Percentiles rank a stretch among this genome's conserved stretches.
Evolutionary conservation across 92 coral and sea anemone species (phyloP).

Genomic region (Hydrozoanthus gracilis): DNA sequence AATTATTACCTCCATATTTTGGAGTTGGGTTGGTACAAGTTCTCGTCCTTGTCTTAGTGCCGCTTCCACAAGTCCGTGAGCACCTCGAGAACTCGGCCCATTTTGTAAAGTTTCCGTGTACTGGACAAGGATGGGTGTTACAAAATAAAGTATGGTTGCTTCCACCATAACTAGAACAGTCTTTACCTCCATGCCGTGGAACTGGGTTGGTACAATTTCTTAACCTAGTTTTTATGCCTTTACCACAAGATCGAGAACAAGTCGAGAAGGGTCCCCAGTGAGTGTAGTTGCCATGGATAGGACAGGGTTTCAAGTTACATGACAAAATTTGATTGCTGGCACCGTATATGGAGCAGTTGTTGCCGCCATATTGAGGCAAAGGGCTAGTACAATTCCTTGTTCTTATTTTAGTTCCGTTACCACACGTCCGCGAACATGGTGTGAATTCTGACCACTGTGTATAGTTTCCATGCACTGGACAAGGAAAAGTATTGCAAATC

Average conservation of each 20-base stretch:
- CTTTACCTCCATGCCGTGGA: slow-evolving; percentile 40
- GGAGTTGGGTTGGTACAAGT: slow-evolving; percentile 78
- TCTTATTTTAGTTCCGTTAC: slow-evolving; percentile 34
- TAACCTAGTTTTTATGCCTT: slow-evolving; percentile 34
- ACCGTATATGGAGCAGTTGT: slow-evolving; percentile 45
- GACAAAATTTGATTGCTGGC: slow-evolving; percentile 10
- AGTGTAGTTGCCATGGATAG: slow-evolving; percentile 51
- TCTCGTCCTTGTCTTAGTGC: slow-evolving; percentile 65
- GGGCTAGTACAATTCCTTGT: slow-evolving; percentile 53
- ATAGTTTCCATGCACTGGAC: slow-evolving; percentile 60
- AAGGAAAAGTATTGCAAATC: slow-evolving; percentile 22
- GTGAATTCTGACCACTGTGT: slow-evolving; percentile 55
- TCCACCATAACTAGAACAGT: slow-evolving; percentile 1
- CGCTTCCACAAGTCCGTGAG: slow-evolving; percentile 75
- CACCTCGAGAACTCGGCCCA: slow-evolving; percentile 79
- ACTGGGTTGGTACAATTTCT: slow-evolving; percentile 48
- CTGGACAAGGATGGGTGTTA: slow-evolving; percentile 34
- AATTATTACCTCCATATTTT: slow-evolving; percentile 67
- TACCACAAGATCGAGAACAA: slow-evolving; percentile 50
- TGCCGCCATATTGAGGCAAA: slow-evolving; percentile 48
- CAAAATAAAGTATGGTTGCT: not conserved
- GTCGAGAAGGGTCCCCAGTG: slow-evolving; percentile 43
- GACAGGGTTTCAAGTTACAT: slow-evolving; percentile 46
- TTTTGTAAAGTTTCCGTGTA: slow-evolving; percentile 66
- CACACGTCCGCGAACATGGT: slow-evolving; percentile 46